Percentiles rank a stretch among this genome's conserved stretches.
Evolutionary conservation across 2,797 vertebrate species (phyloP).

Genomic region (Falco biarmicus): DNA sequence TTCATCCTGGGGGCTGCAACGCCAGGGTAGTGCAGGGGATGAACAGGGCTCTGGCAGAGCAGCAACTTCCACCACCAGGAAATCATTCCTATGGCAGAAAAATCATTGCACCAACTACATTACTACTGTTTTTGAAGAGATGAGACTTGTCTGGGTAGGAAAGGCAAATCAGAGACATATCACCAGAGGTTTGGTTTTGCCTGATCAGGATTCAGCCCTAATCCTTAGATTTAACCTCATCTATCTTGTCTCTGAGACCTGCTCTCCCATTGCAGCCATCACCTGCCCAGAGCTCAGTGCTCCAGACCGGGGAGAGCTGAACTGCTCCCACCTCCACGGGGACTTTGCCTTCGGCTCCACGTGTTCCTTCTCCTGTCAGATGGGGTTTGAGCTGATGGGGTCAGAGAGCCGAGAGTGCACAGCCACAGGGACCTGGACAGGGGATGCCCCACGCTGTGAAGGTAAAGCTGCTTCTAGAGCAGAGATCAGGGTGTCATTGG

Average conservation of each 20-base stretch:
- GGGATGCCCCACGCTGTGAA: background rate
- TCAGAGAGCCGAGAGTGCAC: constrained; percentile 42
- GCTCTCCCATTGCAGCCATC: constrained; percentile 14
- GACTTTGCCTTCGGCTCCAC: constrained; percentile 70
- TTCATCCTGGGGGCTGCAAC: fast-evolving
- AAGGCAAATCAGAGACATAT: background rate
- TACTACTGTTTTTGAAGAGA: background rate
- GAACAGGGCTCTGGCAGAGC: background rate
- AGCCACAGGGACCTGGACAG: constrained; percentile 30
- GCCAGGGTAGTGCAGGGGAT: background rate
- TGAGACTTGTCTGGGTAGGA: background rate
- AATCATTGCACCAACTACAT: background rate
- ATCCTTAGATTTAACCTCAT: background rate
- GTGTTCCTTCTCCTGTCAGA: constrained; percentile 74
- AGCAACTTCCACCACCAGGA: background rate
- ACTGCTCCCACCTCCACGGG: constrained; percentile 69
- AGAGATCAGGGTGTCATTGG: background rate
- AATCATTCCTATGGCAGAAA: background rate
- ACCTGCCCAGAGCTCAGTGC: constrained; percentile 10
- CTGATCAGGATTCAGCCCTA: background rate
- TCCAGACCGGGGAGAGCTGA: constrained; percentile 7
- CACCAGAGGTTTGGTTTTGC: background rate
- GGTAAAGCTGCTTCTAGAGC: background rate
- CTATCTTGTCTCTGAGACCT: background rate
- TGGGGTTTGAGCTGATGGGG: constrained; percentile 66